Evolutionary conservation across 1,140 invertebrate species (phyloP), one percentile per base, ranked within the genome.

Genomic region (Onthophagus taurus): DNA sequence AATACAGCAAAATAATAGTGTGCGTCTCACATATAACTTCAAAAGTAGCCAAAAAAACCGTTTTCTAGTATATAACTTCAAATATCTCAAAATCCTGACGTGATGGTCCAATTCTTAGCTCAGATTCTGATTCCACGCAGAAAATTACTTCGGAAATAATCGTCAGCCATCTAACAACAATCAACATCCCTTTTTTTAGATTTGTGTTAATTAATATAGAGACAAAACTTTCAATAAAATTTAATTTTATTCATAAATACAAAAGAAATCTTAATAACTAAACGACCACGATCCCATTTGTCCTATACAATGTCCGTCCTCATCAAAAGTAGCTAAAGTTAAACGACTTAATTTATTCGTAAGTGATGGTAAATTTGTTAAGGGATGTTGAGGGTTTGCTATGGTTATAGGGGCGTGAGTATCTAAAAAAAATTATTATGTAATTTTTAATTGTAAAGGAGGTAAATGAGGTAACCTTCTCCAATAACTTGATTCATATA

Each of bases 301-400:
- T 47, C 79, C 79, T 53, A 82, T 81, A 52, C 79, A 81, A 39
- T 75, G 74, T 34, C 84, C 88, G 59, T 89, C 77, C 21, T 89
- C 87, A 58, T 91, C 86, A 62, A 91, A 90, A 3, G 87, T 91
- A 12, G 88, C 86, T 26, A 93, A 72, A 18, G 87, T 87, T 23
- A 93, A 72, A 60, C 85, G 79, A 31, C 83, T 85, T 44, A 91
- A 68, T 65, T 91, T 91, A 67, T 91, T 91, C 39, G 80, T 81
- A n/a, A 90, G 70, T n/a, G 52, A 56, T 17, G 59, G 47, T 23
- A 61, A 50, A 35, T 51, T 52, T 16, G 56, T 34, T 16, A 48
- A 38, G 23, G 44, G 42, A 31, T 59, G 63, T 42, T 61, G 8
- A 14, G 13, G 11, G 14, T 41, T 64, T 11, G 67, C 64, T 2